Evolutionary conservation across 1,140 invertebrate species (phyloP).

Genomic region (Drosophila biarmipes): DNA sequence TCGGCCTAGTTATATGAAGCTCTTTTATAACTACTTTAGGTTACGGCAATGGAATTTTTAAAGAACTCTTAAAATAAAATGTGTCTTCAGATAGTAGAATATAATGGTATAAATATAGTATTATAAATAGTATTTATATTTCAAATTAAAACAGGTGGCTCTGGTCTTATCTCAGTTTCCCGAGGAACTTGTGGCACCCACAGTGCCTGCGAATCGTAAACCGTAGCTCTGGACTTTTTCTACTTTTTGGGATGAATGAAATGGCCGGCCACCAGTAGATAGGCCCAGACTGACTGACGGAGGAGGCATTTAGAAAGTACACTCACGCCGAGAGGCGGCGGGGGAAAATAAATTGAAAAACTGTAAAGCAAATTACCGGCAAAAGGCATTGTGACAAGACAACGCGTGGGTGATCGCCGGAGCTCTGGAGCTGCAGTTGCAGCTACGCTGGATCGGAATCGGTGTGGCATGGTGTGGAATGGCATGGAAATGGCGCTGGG

Average conservation of each 20-base stretch:
- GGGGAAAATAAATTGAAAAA: conserved; percentile 80
- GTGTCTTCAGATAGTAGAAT: too few relatives aligned
- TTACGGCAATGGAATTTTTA: too few relatives aligned
- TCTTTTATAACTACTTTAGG: not conserved
- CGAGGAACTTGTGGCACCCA: conserved; percentile 39
- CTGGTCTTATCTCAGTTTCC: conserved; percentile 4
- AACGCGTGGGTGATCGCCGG: conserved; percentile 61
- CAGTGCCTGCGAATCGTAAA: conserved; percentile 61
- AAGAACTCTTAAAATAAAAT: too few relatives aligned
- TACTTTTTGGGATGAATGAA: conserved; percentile 38
- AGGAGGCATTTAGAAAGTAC: conserved; percentile 78
- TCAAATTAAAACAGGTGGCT: not conserved
- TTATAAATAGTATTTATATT: too few relatives aligned
- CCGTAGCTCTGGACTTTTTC: conserved; percentile 37
- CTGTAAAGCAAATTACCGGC: conserved; percentile 80
- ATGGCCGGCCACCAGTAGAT: conserved; percentile 70
- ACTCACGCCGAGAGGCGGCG: conserved; percentile 42
- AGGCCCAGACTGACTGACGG: conserved; percentile 46
- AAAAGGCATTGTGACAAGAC: conserved; percentile 82
- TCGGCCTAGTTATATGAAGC: not conserved
- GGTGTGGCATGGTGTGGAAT: conserved; percentile 9
- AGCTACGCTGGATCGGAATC: conserved; percentile 31
- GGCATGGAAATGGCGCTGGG: conserved; percentile 6
- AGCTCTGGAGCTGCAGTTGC: conserved; percentile 1
- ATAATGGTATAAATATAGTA: too few relatives aligned